These are phyloP conservation scores for Dryas iulia DNA, from an alignment of 1,140 invertebrate species.

Conservation along the genomic window DNA sequence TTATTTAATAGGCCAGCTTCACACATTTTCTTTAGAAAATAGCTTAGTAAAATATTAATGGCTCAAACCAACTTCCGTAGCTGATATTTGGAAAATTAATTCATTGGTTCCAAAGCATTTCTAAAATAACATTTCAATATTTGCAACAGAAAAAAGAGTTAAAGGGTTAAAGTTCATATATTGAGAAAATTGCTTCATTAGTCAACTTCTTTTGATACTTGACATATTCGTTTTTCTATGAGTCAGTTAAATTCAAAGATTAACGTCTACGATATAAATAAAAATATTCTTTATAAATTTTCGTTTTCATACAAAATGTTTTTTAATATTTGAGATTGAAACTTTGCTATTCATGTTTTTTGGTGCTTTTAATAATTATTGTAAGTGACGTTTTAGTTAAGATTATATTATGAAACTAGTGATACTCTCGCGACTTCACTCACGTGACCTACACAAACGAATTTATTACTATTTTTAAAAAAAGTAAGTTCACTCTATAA, in stretches of 20 bases:
- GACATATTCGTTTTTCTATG: neutral
- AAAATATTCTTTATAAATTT: neutral
- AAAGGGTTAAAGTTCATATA: neutral
- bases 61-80: too few relatives aligned
- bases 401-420: neutral
- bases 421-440: neutral
- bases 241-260: neutral
- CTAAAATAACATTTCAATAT: neutral
- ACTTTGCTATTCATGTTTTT: neutral
- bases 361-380: neutral
- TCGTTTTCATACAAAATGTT: neutral
- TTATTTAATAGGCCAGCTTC: too few relatives aligned
- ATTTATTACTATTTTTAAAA: too few relatives aligned
- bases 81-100: too few relatives aligned
- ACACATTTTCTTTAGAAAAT: too few relatives aligned
- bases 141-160: neutral
- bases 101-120: too few relatives aligned
- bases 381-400: neutral
- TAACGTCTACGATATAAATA: neutral
- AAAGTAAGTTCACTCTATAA: too few relatives aligned
- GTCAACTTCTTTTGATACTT: neutral
- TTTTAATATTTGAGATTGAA: neutral
- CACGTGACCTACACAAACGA: neutral
- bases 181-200: neutral
- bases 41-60: too few relatives aligned